Conservation (phyloP, 1,140 invertebrate genomes). For the Plutomurus gul region DNA sequence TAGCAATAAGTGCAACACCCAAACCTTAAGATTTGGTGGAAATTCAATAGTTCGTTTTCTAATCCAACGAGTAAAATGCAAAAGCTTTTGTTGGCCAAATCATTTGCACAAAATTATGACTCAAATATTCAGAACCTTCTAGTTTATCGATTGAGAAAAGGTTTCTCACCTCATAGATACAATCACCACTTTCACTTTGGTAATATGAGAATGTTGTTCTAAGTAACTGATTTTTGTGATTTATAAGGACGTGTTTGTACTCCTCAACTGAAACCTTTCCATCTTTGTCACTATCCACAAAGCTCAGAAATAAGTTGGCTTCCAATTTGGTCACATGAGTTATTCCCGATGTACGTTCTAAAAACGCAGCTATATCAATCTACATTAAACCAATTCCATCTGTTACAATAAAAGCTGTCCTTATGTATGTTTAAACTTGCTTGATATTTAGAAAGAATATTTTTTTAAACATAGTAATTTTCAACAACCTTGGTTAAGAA, state of each 20-base stretch:
- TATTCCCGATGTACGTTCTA: neutral
- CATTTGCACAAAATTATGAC: too few relatives aligned
- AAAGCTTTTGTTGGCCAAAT: too few relatives aligned
- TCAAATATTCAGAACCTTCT: too few relatives aligned
- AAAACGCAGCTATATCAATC: neutral
- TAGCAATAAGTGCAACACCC: too few relatives aligned
- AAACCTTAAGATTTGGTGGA: too few relatives aligned
- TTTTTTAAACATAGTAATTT: too few relatives aligned
- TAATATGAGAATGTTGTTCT: neutral
- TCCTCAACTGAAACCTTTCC: neutral
- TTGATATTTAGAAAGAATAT: too few relatives aligned
- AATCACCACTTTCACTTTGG: neutral
- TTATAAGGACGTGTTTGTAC: neutral
- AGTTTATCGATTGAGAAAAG: neutral
- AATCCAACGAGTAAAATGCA: too few relatives aligned
- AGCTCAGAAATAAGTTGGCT: neutral
- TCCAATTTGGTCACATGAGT: neutral
- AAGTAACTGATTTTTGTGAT: neutral
- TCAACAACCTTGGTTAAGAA: neutral
- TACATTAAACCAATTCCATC: too few relatives aligned
- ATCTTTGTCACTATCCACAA: neutral
- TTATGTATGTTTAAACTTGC: too few relatives aligned
- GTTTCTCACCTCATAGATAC: neutral
- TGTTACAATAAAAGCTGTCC: too few relatives aligned
- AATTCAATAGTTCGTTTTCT: too few relatives aligned